These are phyloP conservation scores for Pecten maximus DNA, from an alignment of 2,888 invertebrate species.

Conservation along the genomic window DNA sequence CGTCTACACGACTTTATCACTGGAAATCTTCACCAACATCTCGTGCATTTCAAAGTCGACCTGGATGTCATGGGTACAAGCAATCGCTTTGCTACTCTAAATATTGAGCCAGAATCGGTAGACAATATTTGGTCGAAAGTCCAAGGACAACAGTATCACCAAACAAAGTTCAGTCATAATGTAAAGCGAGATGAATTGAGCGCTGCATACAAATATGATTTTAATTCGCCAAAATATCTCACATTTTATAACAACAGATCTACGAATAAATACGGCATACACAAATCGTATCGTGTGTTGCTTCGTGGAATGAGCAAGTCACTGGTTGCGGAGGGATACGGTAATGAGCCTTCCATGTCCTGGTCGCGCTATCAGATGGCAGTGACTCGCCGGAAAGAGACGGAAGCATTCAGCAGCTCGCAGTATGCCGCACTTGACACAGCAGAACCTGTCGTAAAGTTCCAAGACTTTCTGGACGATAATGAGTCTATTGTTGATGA, in stretches of 20 bases:
- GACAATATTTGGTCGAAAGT: conserved; percentile 41
- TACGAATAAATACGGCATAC: conserved; percentile 64
- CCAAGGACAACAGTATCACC: conserved; percentile 50
- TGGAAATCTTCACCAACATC: conserved; percentile 69
- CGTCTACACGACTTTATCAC: conserved; percentile 57
- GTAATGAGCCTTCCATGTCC: too few relatives aligned
- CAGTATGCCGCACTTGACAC: too few relatives aligned
- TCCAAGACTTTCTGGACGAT: too few relatives aligned
- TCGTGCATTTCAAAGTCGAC: conserved; percentile 72
- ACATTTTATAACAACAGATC: too few relatives aligned
- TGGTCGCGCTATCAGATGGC: too few relatives aligned
- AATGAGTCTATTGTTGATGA: conserved; percentile 69
- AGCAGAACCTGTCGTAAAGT: too few relatives aligned
- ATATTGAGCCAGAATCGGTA: conserved; percentile 57
- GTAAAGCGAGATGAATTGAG: conserved; percentile 63
- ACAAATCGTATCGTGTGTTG: conserved; percentile 58
- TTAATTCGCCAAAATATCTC: too few relatives aligned
- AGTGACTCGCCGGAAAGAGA: too few relatives aligned
- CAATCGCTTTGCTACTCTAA: conserved; percentile 70
- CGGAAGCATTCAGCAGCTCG: too few relatives aligned
- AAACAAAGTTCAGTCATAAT: conserved; percentile 58
- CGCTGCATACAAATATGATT: too few relatives aligned
- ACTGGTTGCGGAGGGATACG: too few relatives aligned
- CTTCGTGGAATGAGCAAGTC: conserved; percentile 64
- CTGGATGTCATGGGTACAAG: too few relatives aligned